These are phyloP conservation scores for Poecilia picta DNA, from an alignment of 2,797 vertebrate species.

Conservation along the genomic window DNA sequence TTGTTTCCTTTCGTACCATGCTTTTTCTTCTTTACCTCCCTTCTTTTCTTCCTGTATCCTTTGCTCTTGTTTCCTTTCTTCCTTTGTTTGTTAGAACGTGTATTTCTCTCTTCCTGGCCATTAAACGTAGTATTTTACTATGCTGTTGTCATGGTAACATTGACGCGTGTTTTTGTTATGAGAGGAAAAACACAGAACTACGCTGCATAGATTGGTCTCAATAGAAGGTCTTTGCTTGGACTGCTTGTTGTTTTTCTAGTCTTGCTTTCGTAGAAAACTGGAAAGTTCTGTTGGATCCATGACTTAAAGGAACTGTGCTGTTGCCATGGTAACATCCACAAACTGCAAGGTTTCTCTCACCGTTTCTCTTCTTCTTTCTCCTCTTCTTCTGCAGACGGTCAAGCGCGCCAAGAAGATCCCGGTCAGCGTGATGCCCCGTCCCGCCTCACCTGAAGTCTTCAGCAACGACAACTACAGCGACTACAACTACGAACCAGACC, in stretches of 20 bases:
- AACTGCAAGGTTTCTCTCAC: background rate
- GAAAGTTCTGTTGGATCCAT: background rate
- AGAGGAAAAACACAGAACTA: background rate
- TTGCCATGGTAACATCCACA: no score
- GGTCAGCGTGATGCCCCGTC: slow-evolving; percentile 74
- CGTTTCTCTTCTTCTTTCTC: background rate
- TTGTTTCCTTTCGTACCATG: background rate
- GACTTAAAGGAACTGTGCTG: no score
- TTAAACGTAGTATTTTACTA: background rate
- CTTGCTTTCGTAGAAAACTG: background rate
- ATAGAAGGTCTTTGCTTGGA: background rate
- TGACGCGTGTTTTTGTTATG: no score
- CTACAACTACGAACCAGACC: slow-evolving; percentile 85
- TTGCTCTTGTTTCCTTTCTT: background rate
- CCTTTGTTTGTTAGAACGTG: background rate
- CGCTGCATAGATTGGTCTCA: background rate
- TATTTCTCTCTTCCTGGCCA: no score
- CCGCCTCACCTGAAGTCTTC: slow-evolving; percentile 85
- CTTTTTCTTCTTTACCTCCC: background rate
- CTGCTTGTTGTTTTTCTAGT: background rate
- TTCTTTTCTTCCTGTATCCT: background rate
- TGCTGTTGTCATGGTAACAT: background rate
- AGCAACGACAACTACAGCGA: slow-evolving; percentile 86
- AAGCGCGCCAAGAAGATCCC: slow-evolving; percentile 91
- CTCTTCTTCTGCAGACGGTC: slow-evolving; percentile 81